A percentile compares a stretch with the other conserved stretches of the same genome.
Evolutionary conservation across 2,888 invertebrate species (phyloP).

Genomic region (Diarsia rubi): DNA sequence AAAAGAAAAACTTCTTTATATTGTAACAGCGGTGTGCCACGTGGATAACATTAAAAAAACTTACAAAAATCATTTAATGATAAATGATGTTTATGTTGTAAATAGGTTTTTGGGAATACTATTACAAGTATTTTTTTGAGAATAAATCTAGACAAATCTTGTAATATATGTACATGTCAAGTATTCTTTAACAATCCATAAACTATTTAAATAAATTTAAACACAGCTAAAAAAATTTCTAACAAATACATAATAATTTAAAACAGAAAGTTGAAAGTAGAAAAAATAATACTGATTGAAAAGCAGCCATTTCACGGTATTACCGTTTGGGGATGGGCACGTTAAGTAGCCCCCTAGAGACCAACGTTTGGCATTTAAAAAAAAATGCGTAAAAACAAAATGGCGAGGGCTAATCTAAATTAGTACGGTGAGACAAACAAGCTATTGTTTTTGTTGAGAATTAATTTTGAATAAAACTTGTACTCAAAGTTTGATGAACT

Average conservation of each 20-base stretch:
- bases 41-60: not conserved
- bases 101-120: too few species aligned
- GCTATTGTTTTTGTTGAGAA: constrained; percentile 30
- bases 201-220: not conserved
- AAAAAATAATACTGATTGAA: constrained; percentile 70
- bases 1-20: not conserved
- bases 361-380: constrained; percentile 83
- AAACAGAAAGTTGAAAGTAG: constrained; percentile 38
- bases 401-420: constrained; percentile 85
- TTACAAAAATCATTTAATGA: too few species aligned
- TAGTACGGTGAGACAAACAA: constrained; percentile 77
- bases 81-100: too few species aligned
- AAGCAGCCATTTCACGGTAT: constrained; percentile 73
- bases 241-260: constrained; percentile 33
- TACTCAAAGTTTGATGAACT: not conserved
- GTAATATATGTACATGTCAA: not conserved
- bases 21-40: not conserved
- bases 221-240: not conserved
- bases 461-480: constrained; percentile 14
- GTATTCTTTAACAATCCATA: not conserved
- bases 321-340: constrained; percentile 72
- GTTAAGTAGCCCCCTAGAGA: constrained; percentile 80
- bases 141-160: too few species aligned
- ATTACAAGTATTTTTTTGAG: too few species aligned
- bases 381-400: constrained; percentile 81